Evolutionary conservation across 2,888 invertebrate genomes (phyloP), one percentile per base, ranked within the genome.

Genomic region (Eumacrocentrus americanus): DNA sequence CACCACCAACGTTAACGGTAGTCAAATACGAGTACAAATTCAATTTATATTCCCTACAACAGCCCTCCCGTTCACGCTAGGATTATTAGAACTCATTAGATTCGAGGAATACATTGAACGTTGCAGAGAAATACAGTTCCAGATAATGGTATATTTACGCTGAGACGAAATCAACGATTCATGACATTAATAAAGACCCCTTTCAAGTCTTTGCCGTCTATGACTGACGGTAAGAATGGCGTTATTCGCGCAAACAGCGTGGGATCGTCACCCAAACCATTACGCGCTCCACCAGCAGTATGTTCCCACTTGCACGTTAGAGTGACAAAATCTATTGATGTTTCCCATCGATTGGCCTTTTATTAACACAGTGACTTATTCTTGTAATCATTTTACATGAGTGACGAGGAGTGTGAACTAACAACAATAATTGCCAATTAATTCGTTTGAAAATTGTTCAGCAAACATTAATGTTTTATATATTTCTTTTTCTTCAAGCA

Each of bases 201-300:
- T 50, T 80, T 80, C 67, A 79, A 80, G 72, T 79, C 79, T 44
- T 71, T 80, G 58, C 78, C 79, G 40, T 64, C 74, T 57, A 78
- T 79, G 71, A 74, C 71, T 60, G 71, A 76, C 64, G 69, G 70
- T 55, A 77, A 78, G 71, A 77, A 79, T 61, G 74, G 75, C 68
- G 62, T 73, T 58, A 66, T 78, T 73, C 77, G 79, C 70, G 74
- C 80, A 46, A 71, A 70, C 71, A 80, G 79, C 63, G 80, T 78
- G 71, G 77, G 74, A 66, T 72, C 76, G 60, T 66, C 72, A 54
- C 68, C 68, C 44, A 76, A 70, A 66, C 70, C 70, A 70, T 71
- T 64, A 68, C 65, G 71, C 67, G 63, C 69, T 60, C 68, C 72
- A 61, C 71, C 75, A 69, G 69, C 77, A 72, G 80, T 80, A 80